Conservation (phyloP, 2,888 invertebrate genomes). For the Bruchidius siliquastri region DNA sequence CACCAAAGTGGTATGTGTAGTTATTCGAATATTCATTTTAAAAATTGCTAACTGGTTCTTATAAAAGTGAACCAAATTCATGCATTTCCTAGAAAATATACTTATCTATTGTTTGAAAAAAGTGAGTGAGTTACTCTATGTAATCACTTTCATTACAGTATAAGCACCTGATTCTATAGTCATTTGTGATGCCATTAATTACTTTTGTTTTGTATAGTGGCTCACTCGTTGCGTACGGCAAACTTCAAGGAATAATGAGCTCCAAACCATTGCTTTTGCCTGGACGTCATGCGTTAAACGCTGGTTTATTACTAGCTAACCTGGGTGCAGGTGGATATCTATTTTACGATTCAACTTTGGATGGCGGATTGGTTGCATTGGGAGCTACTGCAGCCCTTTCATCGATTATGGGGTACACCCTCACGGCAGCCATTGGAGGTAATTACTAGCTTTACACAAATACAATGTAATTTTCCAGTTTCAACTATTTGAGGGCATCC, state of each 20-base stretch:
- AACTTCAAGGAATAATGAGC: conserved; percentile 75
- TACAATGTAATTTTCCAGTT: background rate
- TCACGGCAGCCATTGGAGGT: conserved; percentile 88
- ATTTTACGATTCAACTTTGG: conserved; percentile 61
- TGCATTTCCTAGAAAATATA: too few relatives aligned
- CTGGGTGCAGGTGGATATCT: conserved; percentile 69
- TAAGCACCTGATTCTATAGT: too few relatives aligned
- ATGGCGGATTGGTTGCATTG: conserved; percentile 67
- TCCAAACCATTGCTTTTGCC: conserved; percentile 80
- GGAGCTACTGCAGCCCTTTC: conserved; percentile 73
- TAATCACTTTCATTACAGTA: too few relatives aligned
- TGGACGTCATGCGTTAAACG: conserved; percentile 75
- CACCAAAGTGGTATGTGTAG: too few relatives aligned
- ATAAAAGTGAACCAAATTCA: too few relatives aligned
- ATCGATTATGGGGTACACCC: conserved; percentile 77
- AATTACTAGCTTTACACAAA: conserved; percentile 14
- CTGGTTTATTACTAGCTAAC: conserved; percentile 62
- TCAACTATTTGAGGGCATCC: too few relatives aligned
- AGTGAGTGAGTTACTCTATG: too few relatives aligned
- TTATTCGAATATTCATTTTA: too few relatives aligned
- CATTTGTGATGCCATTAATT: too few relatives aligned
- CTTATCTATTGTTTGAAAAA: too few relatives aligned
- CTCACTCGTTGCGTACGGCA: conserved; percentile 83
- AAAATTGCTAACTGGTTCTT: too few relatives aligned
- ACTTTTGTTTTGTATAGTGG: conserved; percentile 70